phyloP scores from a whole-genome alignment of 2,888 invertebrate genomes.

The Nomada ruficornis region DNA sequence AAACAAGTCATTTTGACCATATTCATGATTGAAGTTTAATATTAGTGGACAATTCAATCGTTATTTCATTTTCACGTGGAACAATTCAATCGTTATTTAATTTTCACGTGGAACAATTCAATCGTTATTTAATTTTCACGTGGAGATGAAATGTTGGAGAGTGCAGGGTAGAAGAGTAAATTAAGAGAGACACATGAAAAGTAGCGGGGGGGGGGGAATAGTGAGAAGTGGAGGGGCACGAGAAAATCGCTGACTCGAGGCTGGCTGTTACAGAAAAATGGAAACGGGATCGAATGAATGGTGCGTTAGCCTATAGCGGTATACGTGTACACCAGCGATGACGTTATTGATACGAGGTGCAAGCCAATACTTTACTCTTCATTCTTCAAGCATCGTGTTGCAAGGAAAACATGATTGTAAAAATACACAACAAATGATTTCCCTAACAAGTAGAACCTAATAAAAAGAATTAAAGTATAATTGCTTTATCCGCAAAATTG shows the following conservation, averaged over 20 bases:
- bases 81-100: not conserved
- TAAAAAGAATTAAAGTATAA: too few relatives aligned
- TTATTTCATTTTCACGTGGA: not conserved
- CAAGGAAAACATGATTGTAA: not conserved
- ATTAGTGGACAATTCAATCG: not conserved
- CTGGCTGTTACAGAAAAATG: slow-evolving; percentile 65
- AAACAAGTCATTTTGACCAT: too few relatives aligned
- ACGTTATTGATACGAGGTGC: slow-evolving; percentile 68
- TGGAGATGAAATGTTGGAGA: slow-evolving; percentile 9
- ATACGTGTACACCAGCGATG: slow-evolving; percentile 75
- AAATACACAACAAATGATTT: not conserved
- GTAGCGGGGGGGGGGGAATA: not conserved
- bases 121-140: not conserved
- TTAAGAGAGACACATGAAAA: slow-evolving; percentile 31
- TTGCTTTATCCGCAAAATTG: too few relatives aligned
- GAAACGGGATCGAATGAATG: slow-evolving; percentile 80
- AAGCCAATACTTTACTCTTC: slow-evolving; percentile 13
- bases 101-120: not conserved
- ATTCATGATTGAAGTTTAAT: not conserved
- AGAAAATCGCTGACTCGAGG: slow-evolving; percentile 63
- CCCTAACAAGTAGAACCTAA: not conserved
- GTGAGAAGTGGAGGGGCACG: slow-evolving; percentile 21
- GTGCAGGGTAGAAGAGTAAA: not conserved
- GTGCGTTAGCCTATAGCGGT: slow-evolving; percentile 79
- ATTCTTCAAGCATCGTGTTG: slow-evolving; percentile 5